Evolutionary conservation across 2,888 invertebrate genomes (phyloP), one percentile per base, ranked within the genome.

Genomic region (Schrankia costaestrigalis): DNA sequence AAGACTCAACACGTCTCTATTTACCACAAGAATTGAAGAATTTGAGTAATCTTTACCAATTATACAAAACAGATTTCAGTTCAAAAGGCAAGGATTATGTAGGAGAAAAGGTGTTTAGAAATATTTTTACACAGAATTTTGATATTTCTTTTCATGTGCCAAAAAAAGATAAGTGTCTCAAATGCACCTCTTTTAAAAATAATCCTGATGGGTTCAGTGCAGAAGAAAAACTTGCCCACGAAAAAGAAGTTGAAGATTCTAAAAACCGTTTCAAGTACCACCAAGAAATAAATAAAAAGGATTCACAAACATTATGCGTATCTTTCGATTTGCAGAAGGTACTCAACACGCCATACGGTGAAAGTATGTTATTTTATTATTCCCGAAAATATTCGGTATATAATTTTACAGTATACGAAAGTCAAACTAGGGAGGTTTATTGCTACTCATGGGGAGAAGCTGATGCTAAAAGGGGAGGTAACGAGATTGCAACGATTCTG

Each of bases 1-100:
- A 46, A 26, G 46, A 31, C 40, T 46, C 39, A 27, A 43, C 9
- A 11, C 32, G 11, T 40, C 37, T 43, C 15, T 43, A 39, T 26
- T n/a, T 33, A 11, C 3, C 34, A 0, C 24, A 14, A 10, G 34
- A 35, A 28, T 34, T 1, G 3, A 34, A 28, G 12, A 34, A 34
- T 13, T 2, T n/a, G 1, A n/a, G 9, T 3, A 21, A 29, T 11
- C 6, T 29, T 3, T 29, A 29, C 11, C 12, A 21, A 11, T 9
- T 21, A 9, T 29, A 29, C 21, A 29, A 21, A 21, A 21, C 12
- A 6, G n/a, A 21, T 10, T 21, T 12, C 21, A 12, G 11, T 7
- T 17, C 11, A 14, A 2, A 28, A 7, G 15, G 32, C 2, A 7
- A 14, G 3, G 26, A 32, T 2, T 3, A 21, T 3, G 32, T 32